phyloP scores from a whole-genome alignment of 2,797 vertebrate genomes.

The Hapalemur alaotrensis region DNA sequence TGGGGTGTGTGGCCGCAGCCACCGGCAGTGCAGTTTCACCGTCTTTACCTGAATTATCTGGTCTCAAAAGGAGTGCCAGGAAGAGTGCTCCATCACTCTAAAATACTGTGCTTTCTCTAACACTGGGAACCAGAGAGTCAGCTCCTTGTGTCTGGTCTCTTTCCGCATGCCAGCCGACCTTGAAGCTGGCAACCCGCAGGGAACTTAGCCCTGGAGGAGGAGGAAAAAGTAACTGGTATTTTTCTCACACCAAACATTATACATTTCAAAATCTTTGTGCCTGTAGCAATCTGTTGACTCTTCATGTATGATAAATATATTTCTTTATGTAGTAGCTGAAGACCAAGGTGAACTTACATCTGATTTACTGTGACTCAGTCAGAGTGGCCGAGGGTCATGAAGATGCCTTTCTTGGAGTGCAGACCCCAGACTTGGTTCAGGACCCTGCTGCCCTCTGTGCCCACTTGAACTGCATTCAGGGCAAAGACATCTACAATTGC shows the following conservation, averaged over 20 bases:
- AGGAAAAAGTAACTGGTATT: background rate
- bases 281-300: background rate
- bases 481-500: background rate
- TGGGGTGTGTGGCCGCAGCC: background rate
- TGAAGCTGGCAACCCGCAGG: background rate
- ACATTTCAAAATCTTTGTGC: background rate
- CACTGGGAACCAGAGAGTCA: background rate
- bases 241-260: background rate
- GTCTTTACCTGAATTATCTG: background rate
- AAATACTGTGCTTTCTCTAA: background rate
- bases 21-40: background rate
- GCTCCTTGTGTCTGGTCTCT: background rate
- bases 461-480: background rate
- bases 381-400: background rate
- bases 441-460: rapidly evolving
- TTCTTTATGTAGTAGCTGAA: background rate
- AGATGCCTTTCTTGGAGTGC: no score
- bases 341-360: background rate
- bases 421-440: background rate
- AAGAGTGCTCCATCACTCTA: background rate
- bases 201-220: background rate
- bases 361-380: background rate
- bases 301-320: background rate
- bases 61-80: background rate
- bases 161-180: background rate